These are phyloP conservation scores for Bufo gargarizans DNA, from an alignment of 2,113 vertebrate genomes.

Conservation along the genomic window DNA sequence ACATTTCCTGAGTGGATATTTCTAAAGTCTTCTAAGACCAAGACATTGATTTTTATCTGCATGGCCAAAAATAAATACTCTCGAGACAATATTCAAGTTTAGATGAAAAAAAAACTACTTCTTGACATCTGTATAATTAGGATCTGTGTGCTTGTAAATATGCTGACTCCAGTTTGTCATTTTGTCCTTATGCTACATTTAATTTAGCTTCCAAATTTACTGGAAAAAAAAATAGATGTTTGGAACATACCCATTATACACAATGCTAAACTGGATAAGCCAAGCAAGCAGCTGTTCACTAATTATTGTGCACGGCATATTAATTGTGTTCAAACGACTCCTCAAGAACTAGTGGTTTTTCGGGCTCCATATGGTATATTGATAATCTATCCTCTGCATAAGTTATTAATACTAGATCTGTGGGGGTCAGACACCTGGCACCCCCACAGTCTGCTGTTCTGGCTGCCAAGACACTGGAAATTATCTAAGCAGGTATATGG, in stretches of 20 bases:
- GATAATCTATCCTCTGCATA: too few relatives aligned
- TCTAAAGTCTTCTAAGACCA: slow-evolving; percentile 17
- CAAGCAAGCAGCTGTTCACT: neutral
- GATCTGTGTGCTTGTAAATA: neutral
- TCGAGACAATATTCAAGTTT: neutral
- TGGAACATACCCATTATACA: neutral
- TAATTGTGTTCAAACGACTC: neutral
- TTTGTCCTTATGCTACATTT: neutral
- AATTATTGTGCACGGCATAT: neutral
- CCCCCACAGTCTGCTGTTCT: too few relatives aligned
- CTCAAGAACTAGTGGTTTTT: too few relatives aligned
- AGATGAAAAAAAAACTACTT: neutral
- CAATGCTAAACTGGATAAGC: neutral
- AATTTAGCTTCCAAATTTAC: neutral
- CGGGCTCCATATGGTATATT: too few relatives aligned
- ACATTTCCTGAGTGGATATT: neutral
- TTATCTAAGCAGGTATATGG: too few relatives aligned
- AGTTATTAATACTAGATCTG: too few relatives aligned
- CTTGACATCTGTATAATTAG: slow-evolving; percentile 39
- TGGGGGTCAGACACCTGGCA: too few relatives aligned
- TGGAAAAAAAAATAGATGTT: neutral
- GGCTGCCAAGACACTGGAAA: too few relatives aligned
- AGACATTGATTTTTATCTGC: slow-evolving; percentile 13
- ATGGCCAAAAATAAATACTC: slow-evolving; percentile 36
- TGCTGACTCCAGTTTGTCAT: slow-evolving; percentile 26